A percentile compares a stretch with the other conserved stretches of the same genome.
phyloP scores from a whole-genome alignment of 1,140 invertebrate genomes.

The Aricia agestis region DNA sequence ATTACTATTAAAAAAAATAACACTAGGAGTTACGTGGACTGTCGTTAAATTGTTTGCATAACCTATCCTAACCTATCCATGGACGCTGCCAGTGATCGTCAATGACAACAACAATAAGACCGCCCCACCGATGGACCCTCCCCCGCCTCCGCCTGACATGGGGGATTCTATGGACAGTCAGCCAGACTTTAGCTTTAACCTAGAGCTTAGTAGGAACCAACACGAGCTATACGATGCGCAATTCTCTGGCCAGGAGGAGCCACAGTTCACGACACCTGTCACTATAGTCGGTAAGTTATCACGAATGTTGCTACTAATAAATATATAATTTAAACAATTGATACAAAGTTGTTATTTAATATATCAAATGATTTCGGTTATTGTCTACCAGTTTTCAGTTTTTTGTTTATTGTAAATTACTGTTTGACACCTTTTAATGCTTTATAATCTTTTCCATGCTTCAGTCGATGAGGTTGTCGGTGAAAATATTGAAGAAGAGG shows the following conservation, averaged over 20 bases:
- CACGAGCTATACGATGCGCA: conserved; percentile 86
- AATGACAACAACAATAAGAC: conserved; percentile 67
- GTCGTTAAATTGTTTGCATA: conserved; percentile 41
- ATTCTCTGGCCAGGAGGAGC: conserved; percentile 67
- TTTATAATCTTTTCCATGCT: conserved; percentile 60
- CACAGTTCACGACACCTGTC: conserved; percentile 44
- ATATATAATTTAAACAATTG: too few relatives aligned
- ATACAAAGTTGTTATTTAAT: too few relatives aligned
- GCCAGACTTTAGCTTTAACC: conserved; percentile 79
- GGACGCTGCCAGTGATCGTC: conserved; percentile 63
- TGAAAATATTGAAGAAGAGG: conserved; percentile 65
- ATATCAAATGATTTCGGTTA: too few relatives aligned
- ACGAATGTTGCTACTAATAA: too few relatives aligned
- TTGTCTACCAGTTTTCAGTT: too few relatives aligned
- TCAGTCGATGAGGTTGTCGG: conserved; percentile 68
- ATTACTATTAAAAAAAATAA: neutral
- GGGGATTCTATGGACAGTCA: conserved; percentile 60
- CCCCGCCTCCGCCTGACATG: conserved; percentile 55
- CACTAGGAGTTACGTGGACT: neutral
- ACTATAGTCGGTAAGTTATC: conserved; percentile 76
- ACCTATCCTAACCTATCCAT: conserved; percentile 26
- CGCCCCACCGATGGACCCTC: conserved; percentile 65
- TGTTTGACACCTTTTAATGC: conserved; percentile 22
- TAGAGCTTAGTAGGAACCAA: conserved; percentile 83
- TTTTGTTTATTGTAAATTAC: neutral